These are phyloP conservation scores for Neodon shergylaensis DNA, from an alignment of 2,113 vertebrate genomes.

Conservation along the genomic window DNA sequence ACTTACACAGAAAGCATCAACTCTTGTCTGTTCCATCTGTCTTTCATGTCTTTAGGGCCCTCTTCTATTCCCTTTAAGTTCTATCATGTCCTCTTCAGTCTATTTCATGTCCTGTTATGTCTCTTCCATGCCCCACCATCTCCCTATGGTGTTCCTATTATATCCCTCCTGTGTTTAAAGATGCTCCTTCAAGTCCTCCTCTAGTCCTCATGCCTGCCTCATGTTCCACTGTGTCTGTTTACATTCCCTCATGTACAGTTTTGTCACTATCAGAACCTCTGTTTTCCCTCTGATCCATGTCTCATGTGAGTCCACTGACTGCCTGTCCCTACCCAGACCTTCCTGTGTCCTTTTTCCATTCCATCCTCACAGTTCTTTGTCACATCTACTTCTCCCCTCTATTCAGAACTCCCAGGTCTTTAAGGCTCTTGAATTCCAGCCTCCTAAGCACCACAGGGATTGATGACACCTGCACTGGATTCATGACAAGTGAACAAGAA, in stretches of 20 bases:
- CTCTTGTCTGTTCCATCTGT: accelerated
- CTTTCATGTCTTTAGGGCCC: background rate
- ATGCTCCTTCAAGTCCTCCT: background rate
- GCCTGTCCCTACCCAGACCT: background rate
- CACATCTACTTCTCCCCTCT: accelerated
- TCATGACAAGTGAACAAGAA: background rate
- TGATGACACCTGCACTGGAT: too few relatives aligned
- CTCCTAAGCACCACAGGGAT: too few relatives aligned
- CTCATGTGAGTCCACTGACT: background rate
- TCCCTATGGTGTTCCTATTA: too few relatives aligned
- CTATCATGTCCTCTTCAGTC: background rate
- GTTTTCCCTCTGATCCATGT: too few relatives aligned
- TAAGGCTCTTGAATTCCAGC: background rate
- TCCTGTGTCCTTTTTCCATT: too few relatives aligned
- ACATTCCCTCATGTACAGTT: accelerated
- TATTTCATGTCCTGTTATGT: background rate
- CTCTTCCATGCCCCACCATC: background rate
- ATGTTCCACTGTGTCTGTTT: background rate
- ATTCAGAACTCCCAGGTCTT: background rate
- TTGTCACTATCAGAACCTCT: accelerated
- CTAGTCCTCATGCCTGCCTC: background rate
- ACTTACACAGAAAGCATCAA: background rate
- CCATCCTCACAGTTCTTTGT: background rate
- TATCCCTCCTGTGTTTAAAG: too few relatives aligned
- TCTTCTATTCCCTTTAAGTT: background rate